These are phyloP conservation scores for Polymixis lichenea DNA, from an alignment of 2,888 invertebrate species.

Conservation along the genomic window DNA sequence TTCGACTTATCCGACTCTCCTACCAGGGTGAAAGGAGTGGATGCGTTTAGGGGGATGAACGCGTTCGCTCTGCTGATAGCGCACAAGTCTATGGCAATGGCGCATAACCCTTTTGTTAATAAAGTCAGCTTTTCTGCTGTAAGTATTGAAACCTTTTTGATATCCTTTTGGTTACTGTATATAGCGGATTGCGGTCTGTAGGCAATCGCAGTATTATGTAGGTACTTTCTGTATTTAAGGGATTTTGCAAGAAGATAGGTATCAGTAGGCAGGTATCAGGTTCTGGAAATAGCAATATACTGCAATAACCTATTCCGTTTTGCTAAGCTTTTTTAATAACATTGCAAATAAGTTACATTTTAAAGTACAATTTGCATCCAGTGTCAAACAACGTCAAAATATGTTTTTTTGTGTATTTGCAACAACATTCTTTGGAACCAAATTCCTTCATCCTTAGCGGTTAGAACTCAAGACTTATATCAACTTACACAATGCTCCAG, in stretches of 20 bases:
- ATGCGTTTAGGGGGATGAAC: constrained; percentile 89
- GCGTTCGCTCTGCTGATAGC: constrained; percentile 89
- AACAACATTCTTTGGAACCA: neutral
- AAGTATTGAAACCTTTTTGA: constrained; percentile 63
- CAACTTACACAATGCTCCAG: constrained; percentile 11
- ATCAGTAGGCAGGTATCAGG: neutral
- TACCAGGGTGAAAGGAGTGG: constrained; percentile 86
- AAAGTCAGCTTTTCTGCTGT: constrained; percentile 90
- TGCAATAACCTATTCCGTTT: neutral
- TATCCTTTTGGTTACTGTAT: neutral
- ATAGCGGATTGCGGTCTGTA: no score
- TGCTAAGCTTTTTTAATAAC: neutral
- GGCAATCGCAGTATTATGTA: neutral
- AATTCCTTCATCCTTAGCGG: neutral
- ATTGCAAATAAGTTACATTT: neutral
- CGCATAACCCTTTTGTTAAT: constrained; percentile 91
- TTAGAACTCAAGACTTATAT: constrained; percentile 5
- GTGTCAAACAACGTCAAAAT: neutral
- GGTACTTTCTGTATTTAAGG: no score
- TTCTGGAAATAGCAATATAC: neutral
- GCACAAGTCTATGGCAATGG: constrained; percentile 91
- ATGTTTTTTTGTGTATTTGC: neutral
- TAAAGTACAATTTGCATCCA: neutral
- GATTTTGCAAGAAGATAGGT: neutral
- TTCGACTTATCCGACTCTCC: constrained; percentile 83